Evolutionary conservation across 2,888 invertebrate species (phyloP), one percentile per base, ranked within the genome.

Genomic region (Zaprionus bogoriensis): DNA sequence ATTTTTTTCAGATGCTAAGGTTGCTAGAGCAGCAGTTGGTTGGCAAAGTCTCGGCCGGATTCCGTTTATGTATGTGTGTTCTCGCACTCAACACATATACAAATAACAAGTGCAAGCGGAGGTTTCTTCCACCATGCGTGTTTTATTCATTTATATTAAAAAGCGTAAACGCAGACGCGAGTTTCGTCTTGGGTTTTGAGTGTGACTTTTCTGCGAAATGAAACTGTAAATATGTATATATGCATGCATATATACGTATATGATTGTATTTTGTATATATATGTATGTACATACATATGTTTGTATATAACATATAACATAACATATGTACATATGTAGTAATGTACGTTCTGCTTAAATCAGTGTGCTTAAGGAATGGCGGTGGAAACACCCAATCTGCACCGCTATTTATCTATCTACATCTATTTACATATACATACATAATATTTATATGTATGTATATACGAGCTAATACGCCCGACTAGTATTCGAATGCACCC

Each of bases 111-210:
- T 30, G 27, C 27, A 30, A 20, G 12, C 39, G 42, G 30, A 39
- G 19, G 32, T 51, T 39, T 25, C 52, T 59, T 58, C 53, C 48
- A 54, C 51, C 63, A 62, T 64, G 63, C 76, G 71, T 77, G 66
- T 63, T 66, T 82, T 82, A 79, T 78, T 82, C 83, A 82, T 78
- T 82, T 77, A 79, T 65, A 78, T 82, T 81, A 78, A 82, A 72
- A 77, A 82, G 71, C 77, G 77, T 77, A 78, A 78, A 82, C 77
- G 77, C 77, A 78, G 77, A 82, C 77, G 83, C 77, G 76, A 79
- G 64, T 75, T 76, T 76, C 63, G 57, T 58, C 58, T 38, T 77
- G 63, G 32, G 51, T 45, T 73, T 64, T 47, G 67, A 71, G 71
- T 78, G 74, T 78, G 70, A 81, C 82, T 81, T 81, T 69, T 67